Percentiles rank a stretch among this genome's conserved stretches.
These are phyloP conservation scores for Xenus cinereus DNA, from an alignment of 2,113 vertebrate species.

Conservation along the genomic window DNA sequence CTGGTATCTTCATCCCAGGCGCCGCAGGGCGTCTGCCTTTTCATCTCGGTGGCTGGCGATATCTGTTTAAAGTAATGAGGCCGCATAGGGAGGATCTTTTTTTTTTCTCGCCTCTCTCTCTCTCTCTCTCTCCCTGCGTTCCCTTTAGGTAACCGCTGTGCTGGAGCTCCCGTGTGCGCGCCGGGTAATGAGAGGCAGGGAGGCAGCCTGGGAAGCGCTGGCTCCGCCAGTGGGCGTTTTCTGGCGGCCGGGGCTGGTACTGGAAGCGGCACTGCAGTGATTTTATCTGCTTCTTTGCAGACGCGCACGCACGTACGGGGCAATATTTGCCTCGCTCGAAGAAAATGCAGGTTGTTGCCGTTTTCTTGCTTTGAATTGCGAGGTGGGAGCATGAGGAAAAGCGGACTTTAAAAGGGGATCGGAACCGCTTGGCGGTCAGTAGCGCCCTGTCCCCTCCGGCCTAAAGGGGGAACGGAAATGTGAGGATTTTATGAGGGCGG, in stretches of 20 bases:
- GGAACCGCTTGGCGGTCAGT: not conserved
- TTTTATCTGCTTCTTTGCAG: conserved; percentile 29
- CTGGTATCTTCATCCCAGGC: not conserved
- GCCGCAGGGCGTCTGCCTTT: not conserved
- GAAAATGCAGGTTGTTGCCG: not conserved
- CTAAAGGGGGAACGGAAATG: conserved; percentile 26
- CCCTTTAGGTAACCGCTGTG: not conserved
- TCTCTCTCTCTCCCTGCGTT: not conserved
- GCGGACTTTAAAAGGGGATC: conserved; percentile 16
- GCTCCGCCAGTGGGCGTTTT: conserved; percentile 75
- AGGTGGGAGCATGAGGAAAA: conserved; percentile 34
- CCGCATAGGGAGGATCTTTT: not conserved
- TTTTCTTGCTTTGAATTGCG: not conserved
- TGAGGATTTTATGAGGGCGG: conserved; percentile 23
- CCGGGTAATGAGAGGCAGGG: not conserved
- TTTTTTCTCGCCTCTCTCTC: not conserved
- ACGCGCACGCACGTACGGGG: not conserved
- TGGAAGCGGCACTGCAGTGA: conserved; percentile 64
- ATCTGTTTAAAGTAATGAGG: not conserved
- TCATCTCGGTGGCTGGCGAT: not conserved
- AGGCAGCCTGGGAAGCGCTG: conserved; percentile 34
- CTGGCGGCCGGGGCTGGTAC: conserved; percentile 33
- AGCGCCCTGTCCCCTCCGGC: not conserved
- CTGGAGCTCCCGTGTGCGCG: not conserved
- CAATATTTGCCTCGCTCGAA: not conserved